phyloP scores from a whole-genome alignment of 2,797 vertebrate species.

The Siniperca undulata region DNA sequence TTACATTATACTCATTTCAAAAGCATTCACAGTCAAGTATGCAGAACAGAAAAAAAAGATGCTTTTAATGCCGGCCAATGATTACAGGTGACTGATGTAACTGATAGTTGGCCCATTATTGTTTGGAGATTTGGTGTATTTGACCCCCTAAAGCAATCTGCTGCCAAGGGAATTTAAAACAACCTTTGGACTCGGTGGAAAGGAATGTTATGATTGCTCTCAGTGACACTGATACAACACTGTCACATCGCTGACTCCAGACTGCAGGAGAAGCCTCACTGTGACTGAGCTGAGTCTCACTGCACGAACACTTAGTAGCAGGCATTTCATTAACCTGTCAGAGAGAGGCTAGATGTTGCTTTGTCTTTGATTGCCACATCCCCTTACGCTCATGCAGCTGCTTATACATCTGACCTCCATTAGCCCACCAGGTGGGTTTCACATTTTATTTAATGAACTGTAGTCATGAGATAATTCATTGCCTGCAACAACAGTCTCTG shows the following conservation, averaged over 20 bases:
- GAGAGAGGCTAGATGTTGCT: slow-evolving; percentile 57
- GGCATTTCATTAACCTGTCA: slow-evolving; percentile 75
- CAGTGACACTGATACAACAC: slow-evolving; percentile 74
- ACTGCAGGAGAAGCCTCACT: slow-evolving; percentile 29
- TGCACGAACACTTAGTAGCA: slow-evolving; percentile 55
- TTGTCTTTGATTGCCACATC: slow-evolving; percentile 76
- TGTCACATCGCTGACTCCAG: slow-evolving; percentile 52
- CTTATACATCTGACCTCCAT: slow-evolving; percentile 78
- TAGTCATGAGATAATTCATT: slow-evolving; percentile 78
- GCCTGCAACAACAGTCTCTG: slow-evolving; percentile 70
- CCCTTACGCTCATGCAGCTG: slow-evolving; percentile 55
- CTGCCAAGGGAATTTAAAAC: slow-evolving; percentile 79
- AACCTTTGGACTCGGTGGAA: slow-evolving; percentile 65
- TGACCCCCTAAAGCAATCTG: slow-evolving; percentile 81
- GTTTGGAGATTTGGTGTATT: slow-evolving; percentile 76
- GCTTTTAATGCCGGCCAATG: slow-evolving; percentile 91
- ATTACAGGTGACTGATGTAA: slow-evolving; percentile 91
- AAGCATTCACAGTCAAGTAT: slow-evolving; percentile 90
- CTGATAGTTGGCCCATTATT: slow-evolving; percentile 86
- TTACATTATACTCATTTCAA: slow-evolving; percentile 90
- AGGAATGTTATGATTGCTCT: slow-evolving; percentile 80
- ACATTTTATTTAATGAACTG: slow-evolving; percentile 85
- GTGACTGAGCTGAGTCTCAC: slow-evolving; percentile 42
- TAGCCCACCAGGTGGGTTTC: slow-evolving; percentile 83
- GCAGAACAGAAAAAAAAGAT: slow-evolving; percentile 82